Base-by-base conservation (phyloP, 2,888 invertebrate genomes). In the Rotaria sp. region DNA sequence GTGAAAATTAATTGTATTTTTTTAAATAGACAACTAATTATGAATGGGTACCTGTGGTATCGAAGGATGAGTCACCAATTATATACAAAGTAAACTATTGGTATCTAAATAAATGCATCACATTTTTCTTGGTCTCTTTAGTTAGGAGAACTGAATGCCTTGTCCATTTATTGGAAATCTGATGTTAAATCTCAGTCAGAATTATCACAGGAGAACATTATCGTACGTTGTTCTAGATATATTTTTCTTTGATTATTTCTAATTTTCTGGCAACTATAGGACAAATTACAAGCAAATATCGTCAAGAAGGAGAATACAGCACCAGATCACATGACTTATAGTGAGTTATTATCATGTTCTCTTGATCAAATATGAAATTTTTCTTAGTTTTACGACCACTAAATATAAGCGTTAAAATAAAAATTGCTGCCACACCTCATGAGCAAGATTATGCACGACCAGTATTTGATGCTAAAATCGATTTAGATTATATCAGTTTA, bases 391-490 rank as follows among this genome's bases (percentile, higher is more conserved):
- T 86, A 8, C 50, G 35, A 48, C 86, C 86, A 35, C 35, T 86
- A 4, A 75, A 74, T 84, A 59, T 86, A 1, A 30, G 67, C 48
- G 55, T 85, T 4, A 86, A 52, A 57, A 52, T 55, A 57, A 35
- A 67, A 48, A 75, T 86, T n/a, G 48, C 50, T 48, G 85, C 50
- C 74, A 74, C 84, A 38, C 85, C 86, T 24, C 35, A n/a, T 13
- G 59, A 85, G 85, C 41, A 75, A 75, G 50, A 85, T 35, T 86
- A 45, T 48, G n/a, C n/a, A 8, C 52, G 24, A 35, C 86, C 86
- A 38, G 41, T 86, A 41, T 59, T 86, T 11, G 85, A 87, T 84
- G 86, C 88, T 59, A 85, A 84, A 15, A 87, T 85, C 21, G 59
- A 55, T 67, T 45, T 87, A 35, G 85, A 87, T 55, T 30, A 86